Conservation (phyloP, 1,140 invertebrate species). For the Drosophila pallidifrons region DNA sequence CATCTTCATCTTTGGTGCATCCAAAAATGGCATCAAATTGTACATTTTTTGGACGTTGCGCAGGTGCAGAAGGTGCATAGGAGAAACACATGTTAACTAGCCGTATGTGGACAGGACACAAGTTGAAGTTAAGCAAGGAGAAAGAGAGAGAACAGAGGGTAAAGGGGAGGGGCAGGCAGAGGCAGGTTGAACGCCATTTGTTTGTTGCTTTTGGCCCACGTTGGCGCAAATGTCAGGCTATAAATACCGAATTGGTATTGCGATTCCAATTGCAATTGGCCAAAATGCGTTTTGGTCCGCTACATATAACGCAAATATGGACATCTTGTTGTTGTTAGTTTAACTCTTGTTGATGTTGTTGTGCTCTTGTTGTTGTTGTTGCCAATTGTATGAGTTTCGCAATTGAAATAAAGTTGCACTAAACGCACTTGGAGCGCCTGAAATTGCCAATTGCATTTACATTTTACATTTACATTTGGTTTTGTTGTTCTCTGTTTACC, state of each 20-base stretch:
- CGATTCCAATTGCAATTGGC: slow-evolving; percentile 69
- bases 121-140: neutral
- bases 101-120: slow-evolving; percentile 24
- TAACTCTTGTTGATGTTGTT: slow-evolving; percentile 11
- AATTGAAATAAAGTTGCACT: slow-evolving; percentile 80
- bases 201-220: slow-evolving; percentile 33
- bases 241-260: slow-evolving; percentile 77
- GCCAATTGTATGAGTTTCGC: slow-evolving; percentile 71
- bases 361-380: slow-evolving; percentile 19
- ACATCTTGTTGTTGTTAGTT: slow-evolving; percentile 46
- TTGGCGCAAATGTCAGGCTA: slow-evolving; percentile 79
- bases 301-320: slow-evolving; percentile 80
- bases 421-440: slow-evolving; percentile 63
- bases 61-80: slow-evolving; percentile 58
- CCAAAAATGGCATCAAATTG: slow-evolving; percentile 78
- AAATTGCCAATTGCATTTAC: slow-evolving; percentile 53
- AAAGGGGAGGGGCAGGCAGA: neutral
- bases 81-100: slow-evolving; percentile 75
- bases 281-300: slow-evolving; percentile 66
- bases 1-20: slow-evolving; percentile 70
- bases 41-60: slow-evolving; percentile 66
- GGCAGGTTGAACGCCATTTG: slow-evolving; percentile 30
- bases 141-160: neutral
- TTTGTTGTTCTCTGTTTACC: slow-evolving; percentile 20
- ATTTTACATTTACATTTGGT: slow-evolving; percentile 44